These are phyloP conservation scores for Chaetogeoica ovagalla DNA, from an alignment of 2,888 invertebrate genomes.

Conservation along the genomic window DNA sequence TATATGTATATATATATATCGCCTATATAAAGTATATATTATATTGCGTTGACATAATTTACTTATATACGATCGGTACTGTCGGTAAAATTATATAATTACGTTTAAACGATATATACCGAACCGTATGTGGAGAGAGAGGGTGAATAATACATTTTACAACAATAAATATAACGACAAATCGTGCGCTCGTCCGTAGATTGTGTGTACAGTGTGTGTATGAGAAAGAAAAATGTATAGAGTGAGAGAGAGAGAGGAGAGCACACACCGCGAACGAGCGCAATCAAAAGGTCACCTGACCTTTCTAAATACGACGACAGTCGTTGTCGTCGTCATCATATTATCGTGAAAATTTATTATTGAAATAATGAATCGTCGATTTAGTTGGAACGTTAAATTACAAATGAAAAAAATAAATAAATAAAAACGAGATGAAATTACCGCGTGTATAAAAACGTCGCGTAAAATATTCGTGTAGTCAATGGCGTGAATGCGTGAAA, in stretches of 20 bases:
- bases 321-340: background rate
- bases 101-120: slow-evolving; percentile 5
- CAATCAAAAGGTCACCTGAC: slow-evolving; percentile 33
- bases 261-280: slow-evolving; percentile 1
- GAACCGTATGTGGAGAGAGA: background rate
- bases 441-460: no score
- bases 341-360: slow-evolving; percentile 10
- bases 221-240: background rate
- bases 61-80: background rate
- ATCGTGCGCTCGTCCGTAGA: background rate
- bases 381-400: slow-evolving; percentile 29
- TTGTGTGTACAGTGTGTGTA: background rate
- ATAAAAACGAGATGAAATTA: no score
- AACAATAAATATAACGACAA: slow-evolving; percentile 16
- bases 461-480: no score
- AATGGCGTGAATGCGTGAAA: no score
- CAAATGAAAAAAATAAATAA: background rate
- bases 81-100: slow-evolving; percentile 36
- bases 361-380: slow-evolving; percentile 19
- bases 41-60: background rate
- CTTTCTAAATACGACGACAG: slow-evolving; percentile 33
- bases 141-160: background rate
- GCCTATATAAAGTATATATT: no score
- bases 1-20: no score
- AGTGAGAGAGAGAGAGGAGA: background rate